Conservation (phyloP, 2,113 vertebrate genomes). For the Tinamus guttatus region DNA sequence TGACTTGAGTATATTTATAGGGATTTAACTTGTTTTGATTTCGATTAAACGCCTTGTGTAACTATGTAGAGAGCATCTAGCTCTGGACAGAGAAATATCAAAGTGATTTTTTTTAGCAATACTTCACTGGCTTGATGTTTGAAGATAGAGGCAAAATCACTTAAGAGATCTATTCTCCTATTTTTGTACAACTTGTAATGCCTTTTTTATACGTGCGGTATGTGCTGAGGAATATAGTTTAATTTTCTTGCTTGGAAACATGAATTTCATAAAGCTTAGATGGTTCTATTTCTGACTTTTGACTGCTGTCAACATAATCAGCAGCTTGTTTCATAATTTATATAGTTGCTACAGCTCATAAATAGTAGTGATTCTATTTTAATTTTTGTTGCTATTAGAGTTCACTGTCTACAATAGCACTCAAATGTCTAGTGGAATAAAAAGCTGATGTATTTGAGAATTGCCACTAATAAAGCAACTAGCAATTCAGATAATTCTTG, state of each 20-base stretch:
- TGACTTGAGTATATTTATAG: neutral
- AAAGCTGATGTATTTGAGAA: neutral
- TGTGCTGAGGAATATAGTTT: neutral
- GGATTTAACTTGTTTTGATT: neutral
- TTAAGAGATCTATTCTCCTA: neutral
- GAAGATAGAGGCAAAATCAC: neutral
- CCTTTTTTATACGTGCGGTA: neutral
- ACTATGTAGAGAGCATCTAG: neutral
- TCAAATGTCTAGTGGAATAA: constrained; percentile 25
- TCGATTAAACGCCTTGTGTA: neutral
- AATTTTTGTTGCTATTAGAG: neutral
- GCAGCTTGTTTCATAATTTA: neutral
- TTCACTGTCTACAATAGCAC: constrained; percentile 11
- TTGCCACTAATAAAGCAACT: constrained; percentile 14
- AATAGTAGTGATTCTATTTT: neutral
- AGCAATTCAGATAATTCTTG: neutral
- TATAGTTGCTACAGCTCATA: neutral
- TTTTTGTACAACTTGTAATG: neutral
- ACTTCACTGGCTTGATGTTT: neutral
- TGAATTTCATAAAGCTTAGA: neutral
- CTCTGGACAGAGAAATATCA: neutral
- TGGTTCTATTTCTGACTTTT: neutral
- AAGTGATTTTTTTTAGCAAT: neutral
- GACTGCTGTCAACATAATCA: neutral
- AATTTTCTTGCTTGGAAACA: neutral